phyloP scores from a whole-genome alignment of 2,113 vertebrate species.

The Actinemys pallida region DNA sequence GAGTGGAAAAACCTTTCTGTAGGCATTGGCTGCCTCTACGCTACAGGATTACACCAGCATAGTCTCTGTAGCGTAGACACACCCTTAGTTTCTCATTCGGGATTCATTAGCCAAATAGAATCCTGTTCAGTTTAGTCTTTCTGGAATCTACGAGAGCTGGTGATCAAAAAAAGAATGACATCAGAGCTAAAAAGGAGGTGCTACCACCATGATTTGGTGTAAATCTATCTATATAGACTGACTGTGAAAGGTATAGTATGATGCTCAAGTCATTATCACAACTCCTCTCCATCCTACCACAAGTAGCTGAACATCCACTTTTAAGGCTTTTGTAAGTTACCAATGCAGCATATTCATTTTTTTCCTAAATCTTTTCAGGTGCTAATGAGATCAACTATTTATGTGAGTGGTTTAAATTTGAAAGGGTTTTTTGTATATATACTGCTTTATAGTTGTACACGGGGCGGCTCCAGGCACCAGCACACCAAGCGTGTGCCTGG shows the following conservation, averaged over 20 bases:
- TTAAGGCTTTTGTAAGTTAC: not conserved
- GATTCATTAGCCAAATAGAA: not conserved
- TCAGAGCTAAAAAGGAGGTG: not conserved
- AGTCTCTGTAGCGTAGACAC: not conserved
- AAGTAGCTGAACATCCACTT: not conserved
- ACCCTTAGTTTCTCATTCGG: not conserved
- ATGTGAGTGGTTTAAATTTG: not conserved
- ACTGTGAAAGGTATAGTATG: not conserved
- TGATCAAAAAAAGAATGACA: not conserved
- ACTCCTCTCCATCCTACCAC: not conserved
- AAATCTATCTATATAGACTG: fast-evolving
- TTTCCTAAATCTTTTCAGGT: not conserved
- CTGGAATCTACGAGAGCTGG: not conserved
- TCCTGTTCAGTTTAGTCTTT: not conserved
- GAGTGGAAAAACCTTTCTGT: too few relatives aligned
- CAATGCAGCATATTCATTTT: not conserved
- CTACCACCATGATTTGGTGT: not conserved
- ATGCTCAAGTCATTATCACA: not conserved
- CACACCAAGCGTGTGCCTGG: too few relatives aligned
- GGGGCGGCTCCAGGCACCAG: too few relatives aligned
- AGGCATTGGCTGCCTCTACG: too few relatives aligned
- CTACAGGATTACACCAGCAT: too few relatives aligned
- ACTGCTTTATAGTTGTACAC: not conserved
- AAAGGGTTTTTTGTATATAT: not conserved
- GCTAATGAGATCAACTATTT: not conserved